Base-by-base conservation (phyloP, 2,113 vertebrate genomes). In the Istiophorus platypterus region DNA sequence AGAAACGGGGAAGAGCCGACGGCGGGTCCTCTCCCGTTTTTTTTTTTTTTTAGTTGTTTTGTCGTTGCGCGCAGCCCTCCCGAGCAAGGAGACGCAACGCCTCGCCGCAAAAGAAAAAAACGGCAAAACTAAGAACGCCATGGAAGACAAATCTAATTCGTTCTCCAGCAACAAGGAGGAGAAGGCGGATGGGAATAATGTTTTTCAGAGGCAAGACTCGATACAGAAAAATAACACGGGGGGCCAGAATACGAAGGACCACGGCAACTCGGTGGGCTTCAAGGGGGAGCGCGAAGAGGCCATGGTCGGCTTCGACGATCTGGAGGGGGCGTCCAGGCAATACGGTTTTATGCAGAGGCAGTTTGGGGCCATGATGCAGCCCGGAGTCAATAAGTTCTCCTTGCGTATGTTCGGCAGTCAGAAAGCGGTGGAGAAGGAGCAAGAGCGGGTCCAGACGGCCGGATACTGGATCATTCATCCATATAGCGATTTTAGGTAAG, bases 381-480 rank as follows among this genome's bases (percentile, higher is more conserved):
- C 97, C 71, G 98, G 98, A 81, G 97, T 99, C 94, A 99, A 99
- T 96, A 99, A 99, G 97, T 99, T 99, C 96, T 99, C 98, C 74
- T 95, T 99, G 91, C 97, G 98, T 82, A 99, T 98, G 98, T 99
- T 99, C 87, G 98, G 98, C 85, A 99, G 98, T 94, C 98, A 99
- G 95, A 98, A 98, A 96, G 98, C 97, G 70, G 98, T 99, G 95
- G 98, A 99, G 95, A 99, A 98, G 87, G 98, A 99, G 89, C 98
- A 99, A 88, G 97, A 99, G 94, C 94, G 98, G 95, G 98, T 99
- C 90, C 98, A 99, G 94, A 98, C 97, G 94, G 97, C 98, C 91
- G 98, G 98, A 90, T 98, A 98, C 95, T 99, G 98, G 98, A 99
- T 99, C 93, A 99, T 99, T 94, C 98, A 99, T 92, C 98, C 98